These are phyloP conservation scores for Lordiphosa clarofinis DNA, from an alignment of 1,140 invertebrate genomes.

Conservation along the genomic window DNA sequence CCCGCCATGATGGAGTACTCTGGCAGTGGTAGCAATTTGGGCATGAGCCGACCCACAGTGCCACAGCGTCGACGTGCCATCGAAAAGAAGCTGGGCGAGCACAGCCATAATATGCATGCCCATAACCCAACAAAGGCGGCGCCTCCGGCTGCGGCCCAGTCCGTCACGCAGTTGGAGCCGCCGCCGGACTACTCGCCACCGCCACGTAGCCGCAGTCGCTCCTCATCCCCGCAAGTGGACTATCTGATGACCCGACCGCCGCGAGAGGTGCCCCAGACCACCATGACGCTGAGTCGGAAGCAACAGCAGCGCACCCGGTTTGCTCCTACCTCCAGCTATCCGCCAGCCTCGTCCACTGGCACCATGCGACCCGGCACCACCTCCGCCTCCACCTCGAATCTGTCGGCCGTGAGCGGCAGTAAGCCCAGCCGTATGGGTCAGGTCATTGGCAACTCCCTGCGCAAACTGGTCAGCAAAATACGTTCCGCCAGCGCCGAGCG, in stretches of 20 bases:
- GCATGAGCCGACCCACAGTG: constrained; percentile 80
- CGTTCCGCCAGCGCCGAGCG: constrained; percentile 87
- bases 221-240: constrained; percentile 79
- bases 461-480: constrained; percentile 88
- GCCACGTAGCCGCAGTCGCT: constrained; percentile 79
- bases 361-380: constrained; percentile 38
- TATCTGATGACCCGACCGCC: constrained; percentile 36
- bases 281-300: constrained; percentile 81
- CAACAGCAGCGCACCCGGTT: constrained; percentile 85
- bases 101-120: constrained; percentile 5
- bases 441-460: constrained; percentile 86
- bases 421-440: constrained; percentile 80
- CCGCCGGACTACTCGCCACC: constrained; percentile 87
- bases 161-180: constrained; percentile 80
- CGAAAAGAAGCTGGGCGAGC: constrained; percentile 70
- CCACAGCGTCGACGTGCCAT: constrained; percentile 83
- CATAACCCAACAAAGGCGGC: constrained; percentile 10
- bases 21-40: constrained; percentile 4
- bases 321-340: constrained; percentile 81
- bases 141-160: constrained; percentile 12
- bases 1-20: constrained; percentile 22
- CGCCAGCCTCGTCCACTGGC: constrained; percentile 51
- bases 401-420: constrained; percentile 55
- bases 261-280: constrained; percentile 17
- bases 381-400: constrained; percentile 57